phyloP scores from a whole-genome alignment of 2,113 vertebrate genomes.

The Dicerorhinus sumatrensis region DNA sequence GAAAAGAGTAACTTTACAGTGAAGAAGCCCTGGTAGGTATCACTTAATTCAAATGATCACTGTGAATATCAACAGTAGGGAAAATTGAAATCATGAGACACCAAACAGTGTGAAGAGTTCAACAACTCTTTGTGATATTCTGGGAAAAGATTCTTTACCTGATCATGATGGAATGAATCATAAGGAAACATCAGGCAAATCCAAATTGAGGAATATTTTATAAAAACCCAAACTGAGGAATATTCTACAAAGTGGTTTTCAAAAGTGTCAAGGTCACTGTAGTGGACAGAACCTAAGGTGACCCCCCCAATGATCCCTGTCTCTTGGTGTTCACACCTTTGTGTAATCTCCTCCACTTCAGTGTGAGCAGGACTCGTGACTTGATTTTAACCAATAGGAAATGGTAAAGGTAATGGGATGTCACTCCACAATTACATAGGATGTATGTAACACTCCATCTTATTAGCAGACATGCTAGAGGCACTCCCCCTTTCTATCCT shows the following conservation, averaged over 20 bases:
- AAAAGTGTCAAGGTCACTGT: background rate
- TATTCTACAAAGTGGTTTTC: background rate
- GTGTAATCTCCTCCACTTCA: background rate
- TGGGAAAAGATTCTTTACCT: background rate
- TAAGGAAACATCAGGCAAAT: background rate
- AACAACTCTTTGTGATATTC: background rate
- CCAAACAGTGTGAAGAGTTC: background rate
- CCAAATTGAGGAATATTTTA: background rate
- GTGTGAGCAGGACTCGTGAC: background rate
- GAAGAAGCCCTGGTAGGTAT: background rate
- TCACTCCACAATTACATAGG: background rate
- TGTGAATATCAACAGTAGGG: background rate
- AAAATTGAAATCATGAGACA: background rate
- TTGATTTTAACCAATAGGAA: background rate
- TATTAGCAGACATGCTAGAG: background rate
- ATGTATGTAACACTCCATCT: background rate
- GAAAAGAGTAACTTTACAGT: background rate
- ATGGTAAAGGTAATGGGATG: background rate
- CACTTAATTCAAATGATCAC: conserved; percentile 12
- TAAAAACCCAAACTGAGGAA: background rate
- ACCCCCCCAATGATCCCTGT: background rate
- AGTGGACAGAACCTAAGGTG: background rate
- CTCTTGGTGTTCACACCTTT: background rate
- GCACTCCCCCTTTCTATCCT: background rate
- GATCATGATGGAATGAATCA: background rate